Evolutionary conservation across 2,888 invertebrate species (phyloP).

Genomic region (Pherbina coryleti): DNA sequence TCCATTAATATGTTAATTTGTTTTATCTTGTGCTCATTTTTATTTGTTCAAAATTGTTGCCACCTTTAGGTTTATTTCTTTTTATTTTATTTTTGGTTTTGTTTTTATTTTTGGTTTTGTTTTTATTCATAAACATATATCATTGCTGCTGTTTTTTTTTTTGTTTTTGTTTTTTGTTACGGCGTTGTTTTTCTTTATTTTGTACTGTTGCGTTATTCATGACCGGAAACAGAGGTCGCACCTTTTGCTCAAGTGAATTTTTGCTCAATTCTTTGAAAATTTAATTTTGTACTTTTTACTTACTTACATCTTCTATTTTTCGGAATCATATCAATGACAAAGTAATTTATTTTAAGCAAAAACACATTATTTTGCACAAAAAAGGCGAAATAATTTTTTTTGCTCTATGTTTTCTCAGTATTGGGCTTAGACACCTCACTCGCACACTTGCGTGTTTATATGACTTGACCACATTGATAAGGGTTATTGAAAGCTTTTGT

Average conservation of each 20-base stretch:
- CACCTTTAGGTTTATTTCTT: background rate
- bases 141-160: background rate
- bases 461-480: no score
- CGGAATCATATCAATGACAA: background rate
- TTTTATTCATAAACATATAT: background rate
- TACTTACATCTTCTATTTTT: background rate
- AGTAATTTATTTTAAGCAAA: constrained; percentile 5
- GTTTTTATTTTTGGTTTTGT: background rate
- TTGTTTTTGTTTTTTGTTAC: background rate
- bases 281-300: background rate
- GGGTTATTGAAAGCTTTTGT: no score
- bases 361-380: no score
- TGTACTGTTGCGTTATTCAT: constrained; percentile 14
- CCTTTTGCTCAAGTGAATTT: constrained; percentile 12
- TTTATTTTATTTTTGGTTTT: background rate
- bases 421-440: no score
- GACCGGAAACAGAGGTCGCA: constrained; percentile 26
- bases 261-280: background rate
- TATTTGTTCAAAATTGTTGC: background rate
- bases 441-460: no score
- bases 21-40: constrained; percentile 12
- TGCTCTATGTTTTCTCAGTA: no score
- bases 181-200: background rate
- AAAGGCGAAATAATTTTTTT: no score
- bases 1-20: constrained; percentile 15